Conservation (phyloP, 1,140 invertebrate genomes). For the Sitobion miscanthi region DNA sequence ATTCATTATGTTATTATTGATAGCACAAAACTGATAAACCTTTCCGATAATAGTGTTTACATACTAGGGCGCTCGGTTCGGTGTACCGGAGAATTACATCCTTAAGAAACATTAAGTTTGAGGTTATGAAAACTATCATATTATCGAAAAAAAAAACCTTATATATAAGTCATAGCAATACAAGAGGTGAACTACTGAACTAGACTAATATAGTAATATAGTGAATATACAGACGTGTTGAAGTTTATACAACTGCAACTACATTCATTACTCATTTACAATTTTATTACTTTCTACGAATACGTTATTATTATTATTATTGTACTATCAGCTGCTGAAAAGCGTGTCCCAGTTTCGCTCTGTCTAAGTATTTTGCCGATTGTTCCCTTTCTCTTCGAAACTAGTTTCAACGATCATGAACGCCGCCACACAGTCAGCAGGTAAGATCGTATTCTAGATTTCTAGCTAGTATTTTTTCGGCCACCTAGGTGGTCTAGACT, state of each 20-base stretch:
- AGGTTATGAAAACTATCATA: slow-evolving; percentile 4
- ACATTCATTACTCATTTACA: not conserved
- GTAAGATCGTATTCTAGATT: slow-evolving; percentile 2
- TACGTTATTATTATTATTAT: slow-evolving; percentile 25
- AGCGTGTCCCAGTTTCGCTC: slow-evolving; percentile 31
- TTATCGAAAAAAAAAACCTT: slow-evolving; percentile 3
- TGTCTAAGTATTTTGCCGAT: slow-evolving; percentile 19
- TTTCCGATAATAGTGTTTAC: slow-evolving; percentile 9
- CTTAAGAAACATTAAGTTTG: not conserved
- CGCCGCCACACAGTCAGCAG: slow-evolving; percentile 45
- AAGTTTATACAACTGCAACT: not conserved
- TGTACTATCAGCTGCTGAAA: not conserved
- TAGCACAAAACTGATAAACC: not conserved
- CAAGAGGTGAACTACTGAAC: no score
- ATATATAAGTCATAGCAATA: not conserved
- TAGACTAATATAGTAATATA: not conserved
- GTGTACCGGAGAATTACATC: not conserved
- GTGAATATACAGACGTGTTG: not conserved
- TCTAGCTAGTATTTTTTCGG: not conserved
- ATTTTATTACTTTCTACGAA: slow-evolving; percentile 31
- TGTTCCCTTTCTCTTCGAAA: slow-evolving; percentile 48
- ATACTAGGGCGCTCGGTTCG: not conserved
- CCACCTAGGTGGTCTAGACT: not conserved
- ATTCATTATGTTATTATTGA: not conserved
- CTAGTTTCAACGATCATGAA: slow-evolving; percentile 47